Base-by-base conservation (phyloP, 2,113 vertebrate genomes). In the Cephalopholis sonnerati region DNA sequence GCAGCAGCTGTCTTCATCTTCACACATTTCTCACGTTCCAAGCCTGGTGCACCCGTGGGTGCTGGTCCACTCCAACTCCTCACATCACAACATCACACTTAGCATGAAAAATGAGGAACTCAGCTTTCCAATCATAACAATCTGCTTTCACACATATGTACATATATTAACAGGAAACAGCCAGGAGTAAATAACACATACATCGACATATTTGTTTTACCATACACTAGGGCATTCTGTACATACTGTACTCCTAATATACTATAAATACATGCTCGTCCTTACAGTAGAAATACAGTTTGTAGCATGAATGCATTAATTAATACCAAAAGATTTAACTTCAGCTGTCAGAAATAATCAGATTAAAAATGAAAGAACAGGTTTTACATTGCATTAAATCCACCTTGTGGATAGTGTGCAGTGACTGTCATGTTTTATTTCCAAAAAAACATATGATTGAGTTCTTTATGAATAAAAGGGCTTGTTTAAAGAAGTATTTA, bases 1-100 rank as follows among this genome's bases (percentile, higher is more conserved):
- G 63, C 69, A 82, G 50, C 74, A 74, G 63, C 69, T 70, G 69
- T 64, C 74, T 27, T n/a, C 11, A 2, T 71, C 67, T 51, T 51
- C 66, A 36, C 41, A 71, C 27, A n/a, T 64, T 13, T 66, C 11
- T 72, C 57, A 63, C 4, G 10, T 62, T 75, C 41, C 22, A 20
- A 50, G 12, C 41, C 51, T 11, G 27, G 36, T 58, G 12, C 29
- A 77, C 65, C 65, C 71, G 12, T 67, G 62, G 63, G 29, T 61
- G 61, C 46, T 32, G 62, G 39, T 59, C 46, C 53, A 39, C 69
- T 66, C 20, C 51, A n/a, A 2, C 54, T 68, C 53, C 25, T 70
- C 50, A 76, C 64, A 69, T 48, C 71, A 68, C 24, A 73, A 62
- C 24, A 73, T 81, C 70, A 61, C 63, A 61, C 36, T 59, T 58